phyloP scores from a whole-genome alignment of 2,113 vertebrate species.

The Todiramphus saurophagus region DNA sequence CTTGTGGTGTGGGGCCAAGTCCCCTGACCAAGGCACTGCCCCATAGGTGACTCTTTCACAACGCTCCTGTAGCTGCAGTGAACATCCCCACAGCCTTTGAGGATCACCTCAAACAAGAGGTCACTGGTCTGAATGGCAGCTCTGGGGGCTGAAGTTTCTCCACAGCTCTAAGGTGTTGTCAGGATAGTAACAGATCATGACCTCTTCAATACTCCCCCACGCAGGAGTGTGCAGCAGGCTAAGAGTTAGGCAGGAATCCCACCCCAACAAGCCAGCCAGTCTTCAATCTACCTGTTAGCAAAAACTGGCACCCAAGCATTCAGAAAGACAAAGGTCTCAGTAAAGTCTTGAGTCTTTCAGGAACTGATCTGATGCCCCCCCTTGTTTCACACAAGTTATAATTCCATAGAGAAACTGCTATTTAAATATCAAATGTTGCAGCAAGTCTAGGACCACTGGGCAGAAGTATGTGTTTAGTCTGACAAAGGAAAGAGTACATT shows the following conservation, averaged over 20 bases:
- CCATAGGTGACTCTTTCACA: background rate
- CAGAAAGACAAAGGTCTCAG: background rate
- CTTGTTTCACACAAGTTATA: background rate
- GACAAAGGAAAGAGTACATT: background rate
- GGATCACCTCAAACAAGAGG: background rate
- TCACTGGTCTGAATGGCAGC: background rate
- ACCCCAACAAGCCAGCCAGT: background rate
- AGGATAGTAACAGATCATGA: background rate
- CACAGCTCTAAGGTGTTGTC: background rate
- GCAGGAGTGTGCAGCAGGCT: accelerated
- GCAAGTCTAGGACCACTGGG: background rate
- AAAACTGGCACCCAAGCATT: accelerated
- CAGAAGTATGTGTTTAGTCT: background rate
- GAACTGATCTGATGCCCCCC: background rate
- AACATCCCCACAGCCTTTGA: background rate
- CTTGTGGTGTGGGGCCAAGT: background rate
- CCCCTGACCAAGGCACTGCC: background rate
- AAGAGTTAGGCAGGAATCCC: background rate
- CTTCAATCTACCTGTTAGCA: accelerated
- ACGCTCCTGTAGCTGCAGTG: background rate
- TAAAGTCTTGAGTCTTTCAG: background rate
- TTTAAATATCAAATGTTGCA: background rate
- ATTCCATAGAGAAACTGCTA: background rate
- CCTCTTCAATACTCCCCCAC: background rate
- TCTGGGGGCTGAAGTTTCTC: background rate